Percentiles rank a stretch among this genome's conserved stretches.
Evolutionary conservation across 2,113 vertebrate species (phyloP).

Genomic region (Sinocyclocheilus grahami): DNA sequence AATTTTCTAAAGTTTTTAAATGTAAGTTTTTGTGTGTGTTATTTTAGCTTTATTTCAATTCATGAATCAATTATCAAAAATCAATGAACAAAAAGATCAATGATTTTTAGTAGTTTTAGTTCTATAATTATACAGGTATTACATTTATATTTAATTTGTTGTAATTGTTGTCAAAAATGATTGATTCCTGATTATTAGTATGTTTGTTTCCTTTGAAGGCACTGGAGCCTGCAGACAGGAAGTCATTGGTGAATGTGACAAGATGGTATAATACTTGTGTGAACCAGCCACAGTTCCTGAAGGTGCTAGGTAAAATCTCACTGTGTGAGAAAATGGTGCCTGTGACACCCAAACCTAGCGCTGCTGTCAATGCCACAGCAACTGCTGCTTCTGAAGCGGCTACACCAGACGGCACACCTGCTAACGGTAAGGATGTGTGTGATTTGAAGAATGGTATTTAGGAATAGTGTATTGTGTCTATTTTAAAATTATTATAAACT

Average conservation of each 20-base stretch:
- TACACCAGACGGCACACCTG: not conserved
- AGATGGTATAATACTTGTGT: constrained; percentile 88
- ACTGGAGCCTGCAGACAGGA: constrained; percentile 75
- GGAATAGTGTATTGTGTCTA: not conserved
- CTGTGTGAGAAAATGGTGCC: constrained; percentile 79
- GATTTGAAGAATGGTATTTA: no score
- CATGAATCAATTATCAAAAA: no score
- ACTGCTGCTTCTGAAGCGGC: constrained; percentile 29
- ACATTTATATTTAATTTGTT: no score
- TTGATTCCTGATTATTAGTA: not conserved
- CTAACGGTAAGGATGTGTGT: not conserved
- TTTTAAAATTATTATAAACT: not conserved
- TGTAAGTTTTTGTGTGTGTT: no score
- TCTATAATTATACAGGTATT: no score
- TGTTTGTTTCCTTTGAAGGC: constrained; percentile 57
- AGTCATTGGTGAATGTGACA: constrained; percentile 76
- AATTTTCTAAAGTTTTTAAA: no score
- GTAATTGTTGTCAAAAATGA: no score
- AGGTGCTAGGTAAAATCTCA: constrained; percentile 79
- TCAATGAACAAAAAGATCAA: no score
- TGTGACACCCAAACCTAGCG: constrained; percentile 61
- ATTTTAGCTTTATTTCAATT: no score
- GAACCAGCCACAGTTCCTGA: constrained; percentile 85
- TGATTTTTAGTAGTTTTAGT: no score
- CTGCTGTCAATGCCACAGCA: constrained; percentile 6